phyloP scores from a whole-genome alignment of 2,113 vertebrate species.

The Nesogale talazaci region DNA sequence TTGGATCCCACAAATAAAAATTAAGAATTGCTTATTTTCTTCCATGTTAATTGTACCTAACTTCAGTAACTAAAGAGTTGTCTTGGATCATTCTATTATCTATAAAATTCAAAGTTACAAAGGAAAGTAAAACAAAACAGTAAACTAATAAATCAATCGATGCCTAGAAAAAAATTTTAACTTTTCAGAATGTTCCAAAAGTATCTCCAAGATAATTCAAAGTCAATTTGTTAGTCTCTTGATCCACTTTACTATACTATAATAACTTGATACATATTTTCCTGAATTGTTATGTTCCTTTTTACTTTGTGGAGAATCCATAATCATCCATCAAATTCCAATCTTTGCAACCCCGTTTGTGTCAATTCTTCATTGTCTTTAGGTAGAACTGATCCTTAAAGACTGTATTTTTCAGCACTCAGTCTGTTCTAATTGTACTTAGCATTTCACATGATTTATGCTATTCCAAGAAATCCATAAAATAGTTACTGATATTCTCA shows the following conservation, averaged over 20 bases:
- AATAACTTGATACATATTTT: neutral
- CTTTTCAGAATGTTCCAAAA: neutral
- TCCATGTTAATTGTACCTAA: neutral
- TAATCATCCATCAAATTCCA: neutral
- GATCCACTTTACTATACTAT: neutral
- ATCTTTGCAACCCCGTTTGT: neutral
- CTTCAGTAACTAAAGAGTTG: no score
- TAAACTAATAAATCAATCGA: neutral
- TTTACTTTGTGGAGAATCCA: neutral
- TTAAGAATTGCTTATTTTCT: neutral
- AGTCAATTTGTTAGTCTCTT: neutral
- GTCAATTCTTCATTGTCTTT: neutral
- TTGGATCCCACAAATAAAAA: neutral
- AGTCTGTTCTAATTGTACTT: neutral
- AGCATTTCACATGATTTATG: neutral
- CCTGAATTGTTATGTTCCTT: neutral
- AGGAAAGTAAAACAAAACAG: neutral
- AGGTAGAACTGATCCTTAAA: neutral
- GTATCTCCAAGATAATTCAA: neutral
- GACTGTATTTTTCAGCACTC: neutral
- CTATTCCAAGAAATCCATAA: neutral
- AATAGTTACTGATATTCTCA: neutral
- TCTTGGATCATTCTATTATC: neutral
- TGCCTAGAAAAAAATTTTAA: neutral
- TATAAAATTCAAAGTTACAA: slow-evolving; percentile 29